Base-by-base conservation (phyloP, 2,888 invertebrate genomes). In the Rhingia rostrata region DNA sequence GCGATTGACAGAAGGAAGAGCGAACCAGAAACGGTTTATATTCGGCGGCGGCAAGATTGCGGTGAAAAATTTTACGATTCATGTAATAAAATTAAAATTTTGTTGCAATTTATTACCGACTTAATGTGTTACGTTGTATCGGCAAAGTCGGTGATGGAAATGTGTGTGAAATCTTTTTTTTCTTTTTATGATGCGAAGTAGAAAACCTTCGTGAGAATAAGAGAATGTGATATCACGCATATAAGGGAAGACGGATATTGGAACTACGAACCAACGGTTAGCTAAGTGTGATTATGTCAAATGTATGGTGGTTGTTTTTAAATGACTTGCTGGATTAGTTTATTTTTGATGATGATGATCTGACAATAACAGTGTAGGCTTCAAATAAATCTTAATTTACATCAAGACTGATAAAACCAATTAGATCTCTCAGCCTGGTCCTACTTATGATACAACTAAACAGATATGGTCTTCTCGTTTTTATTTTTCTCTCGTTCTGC, bases 61-160 rank as follows among this genome's bases (percentile, higher is more conserved):
- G 84, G 84, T 80, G 74, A 61, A 84, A 51, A 70, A 60, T 75
- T 84, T 84, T 80, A 84, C 75, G 64, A 56, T 37, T 61, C 12
- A 56, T 41, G 58, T 56, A 69, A 75, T 84, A 84, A 84, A 84
- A 84, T 84, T 80, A 84, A 84, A 84, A 84, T 80, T 80, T 84
- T 75, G 84, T 80, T 80, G 69, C 84, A 80, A 74, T 84, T 84
- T 84, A 84, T 69, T 39, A 54, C 64, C 70, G 61, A 56, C 14
- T 70, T 80, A 72, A 54, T 43, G 69, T 60, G 45, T 35, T 77
- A 49, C 84, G 74, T 74, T 66, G 80, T 70, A 70, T 75, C 10
- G 12, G 30, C 35, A 7, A 35, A 33, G 33, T 67, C 10, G 49
- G 3, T 51, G 10, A 10, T 37, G 10, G 33, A 9, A 22, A 53